A percentile compares a stretch with the other conserved stretches of the same genome.
These are phyloP conservation scores for Capitulum mitella DNA, from an alignment of 2,888 invertebrate species.

Conservation along the genomic window DNA sequence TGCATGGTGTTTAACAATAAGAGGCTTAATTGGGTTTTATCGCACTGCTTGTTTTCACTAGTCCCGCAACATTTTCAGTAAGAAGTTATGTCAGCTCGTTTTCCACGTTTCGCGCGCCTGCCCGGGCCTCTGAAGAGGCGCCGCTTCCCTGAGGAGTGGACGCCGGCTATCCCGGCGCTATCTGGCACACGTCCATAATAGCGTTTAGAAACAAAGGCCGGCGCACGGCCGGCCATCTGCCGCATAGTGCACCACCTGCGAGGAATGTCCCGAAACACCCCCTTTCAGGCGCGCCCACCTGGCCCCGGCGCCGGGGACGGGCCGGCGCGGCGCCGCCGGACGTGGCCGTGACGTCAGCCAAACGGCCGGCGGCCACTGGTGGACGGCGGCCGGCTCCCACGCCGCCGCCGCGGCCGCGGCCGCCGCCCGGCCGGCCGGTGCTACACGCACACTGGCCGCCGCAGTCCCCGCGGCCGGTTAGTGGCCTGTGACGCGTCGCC, in stretches of 20 bases:
- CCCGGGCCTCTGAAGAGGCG: no score
- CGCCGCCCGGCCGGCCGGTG: background rate
- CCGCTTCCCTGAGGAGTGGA: no score
- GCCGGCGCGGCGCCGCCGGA: background rate
- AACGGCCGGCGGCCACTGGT: background rate
- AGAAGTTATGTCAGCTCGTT: no score
- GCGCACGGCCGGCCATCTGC: background rate
- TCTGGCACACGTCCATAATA: no score
- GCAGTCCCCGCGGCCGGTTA: background rate
- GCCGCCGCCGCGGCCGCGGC: background rate
- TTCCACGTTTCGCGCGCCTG: no score
- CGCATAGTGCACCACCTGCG: background rate
- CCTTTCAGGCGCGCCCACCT: background rate
- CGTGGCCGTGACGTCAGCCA: slow-evolving; percentile 2
- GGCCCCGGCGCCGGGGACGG: no score
- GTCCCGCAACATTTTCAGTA: no score
- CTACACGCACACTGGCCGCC: background rate
- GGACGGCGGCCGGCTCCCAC: background rate
- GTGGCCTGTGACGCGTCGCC: background rate
- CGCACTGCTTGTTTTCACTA: no score
- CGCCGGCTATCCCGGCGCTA: no score
- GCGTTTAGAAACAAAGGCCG: background rate
- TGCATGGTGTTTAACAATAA: no score
- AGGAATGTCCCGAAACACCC: background rate
- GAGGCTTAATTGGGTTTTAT: no score